Evolutionary conservation across 2,888 invertebrate genomes (phyloP).

Genomic region (Lucinisca nassula): DNA sequence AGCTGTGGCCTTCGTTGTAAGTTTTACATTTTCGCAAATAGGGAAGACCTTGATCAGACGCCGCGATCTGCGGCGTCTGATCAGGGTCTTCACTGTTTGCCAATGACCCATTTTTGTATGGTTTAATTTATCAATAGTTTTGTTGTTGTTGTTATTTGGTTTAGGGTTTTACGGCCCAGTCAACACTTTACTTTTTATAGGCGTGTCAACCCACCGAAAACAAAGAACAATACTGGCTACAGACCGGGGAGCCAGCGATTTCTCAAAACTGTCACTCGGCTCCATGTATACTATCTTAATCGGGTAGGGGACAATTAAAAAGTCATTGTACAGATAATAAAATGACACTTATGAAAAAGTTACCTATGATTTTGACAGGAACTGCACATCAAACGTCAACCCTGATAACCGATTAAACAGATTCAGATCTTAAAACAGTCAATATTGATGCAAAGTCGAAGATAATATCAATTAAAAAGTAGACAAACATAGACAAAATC

Average conservation of each 20-base stretch:
- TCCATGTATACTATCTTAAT: slow-evolving; percentile 4
- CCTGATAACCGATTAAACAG: background rate
- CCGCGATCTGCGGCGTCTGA: too few species aligned
- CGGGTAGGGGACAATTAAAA: slow-evolving; percentile 2
- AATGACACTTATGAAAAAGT: background rate
- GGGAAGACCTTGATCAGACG: too few species aligned
- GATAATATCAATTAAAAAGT: background rate
- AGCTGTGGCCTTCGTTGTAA: too few species aligned
- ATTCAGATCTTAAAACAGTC: slow-evolving; percentile 10
- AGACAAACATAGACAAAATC: background rate
- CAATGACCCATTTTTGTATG: background rate
- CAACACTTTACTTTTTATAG: too few species aligned
- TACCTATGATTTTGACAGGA: background rate
- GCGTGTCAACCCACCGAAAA: background rate
- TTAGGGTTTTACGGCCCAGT: too few species aligned
- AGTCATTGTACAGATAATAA: background rate
- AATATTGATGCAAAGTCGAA: background rate
- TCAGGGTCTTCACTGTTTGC: too few species aligned
- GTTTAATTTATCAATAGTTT: too few species aligned
- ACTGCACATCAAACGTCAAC: background rate
- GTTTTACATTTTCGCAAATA: too few species aligned
- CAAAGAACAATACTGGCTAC: background rate
- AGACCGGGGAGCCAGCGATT: background rate
- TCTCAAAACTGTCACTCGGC: background rate
- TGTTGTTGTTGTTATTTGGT: too few species aligned